Evolutionary conservation across 2,888 invertebrate species (phyloP).

Genomic region (Norana najaformis): DNA sequence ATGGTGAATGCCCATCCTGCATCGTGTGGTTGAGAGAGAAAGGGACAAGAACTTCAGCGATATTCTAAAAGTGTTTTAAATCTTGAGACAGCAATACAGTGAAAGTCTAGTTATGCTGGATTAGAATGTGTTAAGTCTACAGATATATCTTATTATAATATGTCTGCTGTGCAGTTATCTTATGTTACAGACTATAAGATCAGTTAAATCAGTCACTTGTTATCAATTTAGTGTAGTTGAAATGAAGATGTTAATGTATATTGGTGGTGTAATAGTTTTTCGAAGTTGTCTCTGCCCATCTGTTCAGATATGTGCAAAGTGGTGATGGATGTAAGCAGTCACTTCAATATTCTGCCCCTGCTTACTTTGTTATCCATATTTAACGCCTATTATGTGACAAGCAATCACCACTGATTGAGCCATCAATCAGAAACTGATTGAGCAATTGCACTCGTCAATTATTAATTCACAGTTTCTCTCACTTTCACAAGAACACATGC

Average conservation of each 20-base stretch:
- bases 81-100: too few species aligned
- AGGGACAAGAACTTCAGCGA: not conserved
- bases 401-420: slow-evolving; percentile 3
- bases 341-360: not conserved
- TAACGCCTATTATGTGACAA: not conserved
- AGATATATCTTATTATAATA: not conserved
- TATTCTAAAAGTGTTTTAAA: too few species aligned
- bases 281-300: not conserved
- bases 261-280: not conserved
- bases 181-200: not conserved
- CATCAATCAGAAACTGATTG: slow-evolving; percentile 5
- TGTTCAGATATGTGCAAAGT: not conserved
- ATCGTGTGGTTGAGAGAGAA: too few species aligned
- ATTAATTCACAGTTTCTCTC: not conserved
- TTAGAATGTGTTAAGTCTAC: not conserved
- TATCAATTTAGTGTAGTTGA: not conserved
- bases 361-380: not conserved
- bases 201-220: not conserved
- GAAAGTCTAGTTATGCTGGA: rapidly evolving
- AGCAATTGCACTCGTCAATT: not conserved
- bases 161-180: not conserved
- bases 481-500: not conserved
- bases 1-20: too few species aligned
- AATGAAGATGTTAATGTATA: not conserved
- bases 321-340: not conserved